phyloP scores from a whole-genome alignment of 2,113 vertebrate species.

The Hucho hucho region DNA sequence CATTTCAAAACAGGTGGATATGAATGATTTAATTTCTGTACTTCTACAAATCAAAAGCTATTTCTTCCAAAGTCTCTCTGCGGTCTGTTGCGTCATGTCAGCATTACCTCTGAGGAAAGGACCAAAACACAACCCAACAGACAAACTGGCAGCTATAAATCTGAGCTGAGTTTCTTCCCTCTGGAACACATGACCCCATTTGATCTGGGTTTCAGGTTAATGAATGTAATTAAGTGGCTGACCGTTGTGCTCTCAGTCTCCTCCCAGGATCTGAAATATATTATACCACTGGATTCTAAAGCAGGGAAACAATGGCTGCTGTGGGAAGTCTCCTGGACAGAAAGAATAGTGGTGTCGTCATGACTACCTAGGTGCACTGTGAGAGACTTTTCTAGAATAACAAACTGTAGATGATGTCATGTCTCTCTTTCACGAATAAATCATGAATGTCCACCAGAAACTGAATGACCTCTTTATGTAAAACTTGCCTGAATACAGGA shows the following conservation, averaged over 20 bases:
- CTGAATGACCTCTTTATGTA: too few relatives aligned
- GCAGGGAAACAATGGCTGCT: not conserved
- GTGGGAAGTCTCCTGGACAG: not conserved
- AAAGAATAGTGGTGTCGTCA: too few relatives aligned
- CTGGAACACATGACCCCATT: not conserved
- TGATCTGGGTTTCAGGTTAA: not conserved
- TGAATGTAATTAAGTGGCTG: not conserved
- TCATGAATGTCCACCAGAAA: too few relatives aligned
- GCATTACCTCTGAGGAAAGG: not conserved
- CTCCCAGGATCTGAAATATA: slow-evolving; percentile 1
- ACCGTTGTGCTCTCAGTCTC: not conserved
- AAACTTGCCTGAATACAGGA: too few relatives aligned
- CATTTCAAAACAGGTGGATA: not conserved
- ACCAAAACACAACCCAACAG: not conserved
- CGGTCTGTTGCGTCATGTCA: not conserved
- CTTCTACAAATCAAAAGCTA: not conserved
- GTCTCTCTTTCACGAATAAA: too few relatives aligned
- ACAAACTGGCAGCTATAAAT: not conserved
- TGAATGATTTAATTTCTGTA: not conserved
- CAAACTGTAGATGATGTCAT: too few relatives aligned
- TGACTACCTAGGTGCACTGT: not conserved
- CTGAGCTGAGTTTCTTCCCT: not conserved
- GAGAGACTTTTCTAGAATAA: not conserved
- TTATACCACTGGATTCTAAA: not conserved
- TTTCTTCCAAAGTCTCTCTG: not conserved